Evolutionary conservation across 1,140 invertebrate genomes (phyloP).

Genomic region (Habropoda laboriosa): DNA sequence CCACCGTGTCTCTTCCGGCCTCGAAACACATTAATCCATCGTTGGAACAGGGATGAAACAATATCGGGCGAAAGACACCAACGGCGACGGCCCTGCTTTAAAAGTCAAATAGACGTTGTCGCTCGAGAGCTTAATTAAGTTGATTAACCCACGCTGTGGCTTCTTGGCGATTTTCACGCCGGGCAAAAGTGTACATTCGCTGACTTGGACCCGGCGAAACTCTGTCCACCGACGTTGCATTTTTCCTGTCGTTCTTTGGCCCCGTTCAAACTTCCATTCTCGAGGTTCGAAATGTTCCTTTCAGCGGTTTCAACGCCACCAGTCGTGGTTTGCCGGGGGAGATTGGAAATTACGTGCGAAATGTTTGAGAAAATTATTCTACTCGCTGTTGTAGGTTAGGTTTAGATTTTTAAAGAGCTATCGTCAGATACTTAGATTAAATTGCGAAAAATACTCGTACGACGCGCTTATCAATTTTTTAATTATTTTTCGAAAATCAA

Average conservation of each 20-base stretch:
- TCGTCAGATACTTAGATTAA: too few relatives aligned
- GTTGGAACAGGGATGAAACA: neutral
- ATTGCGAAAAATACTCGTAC: too few relatives aligned
- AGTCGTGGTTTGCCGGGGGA: neutral
- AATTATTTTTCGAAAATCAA: too few relatives aligned
- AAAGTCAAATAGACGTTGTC: conserved; percentile 18
- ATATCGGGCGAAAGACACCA: neutral
- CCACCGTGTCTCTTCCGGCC: neutral
- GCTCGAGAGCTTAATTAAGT: conserved; percentile 17
- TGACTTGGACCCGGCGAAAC: neutral
- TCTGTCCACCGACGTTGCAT: too few relatives aligned
- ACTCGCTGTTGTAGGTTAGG: too few relatives aligned
- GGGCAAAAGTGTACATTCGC: neutral
- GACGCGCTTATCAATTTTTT: too few relatives aligned
- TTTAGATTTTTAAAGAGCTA: too few relatives aligned
- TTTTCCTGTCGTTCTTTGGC: too few relatives aligned
- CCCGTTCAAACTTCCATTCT: too few relatives aligned
- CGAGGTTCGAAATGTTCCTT: neutral
- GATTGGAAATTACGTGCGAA: neutral
- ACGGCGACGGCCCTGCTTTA: neutral
- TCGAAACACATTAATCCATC: conserved; percentile 11
- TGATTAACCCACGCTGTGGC: conserved; percentile 6
- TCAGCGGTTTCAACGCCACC: neutral
- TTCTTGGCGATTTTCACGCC: neutral
- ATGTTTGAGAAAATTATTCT: too few relatives aligned